Evolutionary conservation across 2,888 invertebrate genomes (phyloP).

Genomic region (Eupeodes latifasciatus): DNA sequence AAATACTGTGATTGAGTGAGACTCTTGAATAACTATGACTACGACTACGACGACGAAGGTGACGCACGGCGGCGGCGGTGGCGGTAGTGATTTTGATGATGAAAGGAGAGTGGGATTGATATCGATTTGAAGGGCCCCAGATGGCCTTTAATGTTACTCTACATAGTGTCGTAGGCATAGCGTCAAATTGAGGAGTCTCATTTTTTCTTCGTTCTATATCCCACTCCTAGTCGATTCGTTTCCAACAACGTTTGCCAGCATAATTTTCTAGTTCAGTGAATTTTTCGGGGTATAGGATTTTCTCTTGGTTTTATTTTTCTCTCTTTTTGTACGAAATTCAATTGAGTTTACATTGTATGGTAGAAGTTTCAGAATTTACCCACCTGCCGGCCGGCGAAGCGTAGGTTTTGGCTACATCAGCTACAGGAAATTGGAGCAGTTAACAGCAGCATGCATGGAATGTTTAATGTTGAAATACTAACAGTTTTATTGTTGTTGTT

Average conservation of each 20-base stretch:
- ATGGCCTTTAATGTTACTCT: constrained; percentile 3
- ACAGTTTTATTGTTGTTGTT: constrained; percentile 14
- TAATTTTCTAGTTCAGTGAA: constrained; percentile 73
- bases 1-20: constrained; percentile 66
- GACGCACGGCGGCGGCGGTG: not conserved
- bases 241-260: constrained; percentile 40
- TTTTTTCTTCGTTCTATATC: not conserved
- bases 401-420: not conserved
- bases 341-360: constrained; percentile 36
- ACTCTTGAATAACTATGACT: constrained; percentile 3
- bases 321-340: not conserved
- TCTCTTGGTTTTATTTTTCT: not conserved
- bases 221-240: not conserved
- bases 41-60: not conserved
- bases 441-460: constrained; percentile 52
- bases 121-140: constrained; percentile 50
- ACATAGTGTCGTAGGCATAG: not conserved
- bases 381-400: not conserved
- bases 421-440: constrained; percentile 9
- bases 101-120: constrained; percentile 36
- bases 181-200: not conserved
- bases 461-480: constrained; percentile 41
- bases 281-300: constrained; percentile 21
- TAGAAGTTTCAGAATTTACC: constrained; percentile 37
- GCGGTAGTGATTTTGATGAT: not conserved